Evolutionary conservation across 1,140 invertebrate species (phyloP).

Genomic region (Listronotus bonariensis): DNA sequence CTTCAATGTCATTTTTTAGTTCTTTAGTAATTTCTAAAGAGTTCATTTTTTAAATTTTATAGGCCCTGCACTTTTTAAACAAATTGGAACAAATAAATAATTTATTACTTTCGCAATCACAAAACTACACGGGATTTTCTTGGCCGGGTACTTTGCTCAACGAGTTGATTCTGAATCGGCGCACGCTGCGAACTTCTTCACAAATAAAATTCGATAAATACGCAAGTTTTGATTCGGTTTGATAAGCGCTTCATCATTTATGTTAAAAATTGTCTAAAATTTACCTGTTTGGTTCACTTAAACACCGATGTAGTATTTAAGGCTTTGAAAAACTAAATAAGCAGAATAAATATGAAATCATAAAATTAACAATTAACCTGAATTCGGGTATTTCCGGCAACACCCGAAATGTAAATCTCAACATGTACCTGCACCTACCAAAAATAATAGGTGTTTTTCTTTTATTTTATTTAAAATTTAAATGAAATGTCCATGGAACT

Average conservation of each 20-base stretch:
- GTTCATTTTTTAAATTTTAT: conserved; percentile 40
- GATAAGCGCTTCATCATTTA: not conserved
- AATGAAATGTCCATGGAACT: too few relatives aligned
- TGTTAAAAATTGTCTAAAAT: too few relatives aligned
- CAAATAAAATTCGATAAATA: conserved; percentile 35
- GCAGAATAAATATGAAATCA: too few relatives aligned
- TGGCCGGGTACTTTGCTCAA: conserved; percentile 23
- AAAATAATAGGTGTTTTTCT: too few relatives aligned
- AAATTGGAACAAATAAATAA: not conserved
- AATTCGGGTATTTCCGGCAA: too few relatives aligned
- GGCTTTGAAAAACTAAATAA: too few relatives aligned
- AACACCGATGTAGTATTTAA: too few relatives aligned
- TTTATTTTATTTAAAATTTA: too few relatives aligned
- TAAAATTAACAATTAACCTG: too few relatives aligned
- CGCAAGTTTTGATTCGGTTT: conserved; percentile 15
- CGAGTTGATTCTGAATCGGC: conserved; percentile 19
- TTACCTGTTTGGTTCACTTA: too few relatives aligned
- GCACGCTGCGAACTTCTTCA: conserved; percentile 29
- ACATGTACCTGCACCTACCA: too few relatives aligned
- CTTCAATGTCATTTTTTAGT: conserved; percentile 66
- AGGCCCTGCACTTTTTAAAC: not conserved
- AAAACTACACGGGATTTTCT: conserved; percentile 22
- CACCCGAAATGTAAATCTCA: too few relatives aligned
- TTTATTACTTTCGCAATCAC: conserved; percentile 28
- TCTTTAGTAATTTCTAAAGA: conserved; percentile 68